phyloP scores from a whole-genome alignment of 2,888 invertebrate genomes.

The Coleophora flavipennella region DNA sequence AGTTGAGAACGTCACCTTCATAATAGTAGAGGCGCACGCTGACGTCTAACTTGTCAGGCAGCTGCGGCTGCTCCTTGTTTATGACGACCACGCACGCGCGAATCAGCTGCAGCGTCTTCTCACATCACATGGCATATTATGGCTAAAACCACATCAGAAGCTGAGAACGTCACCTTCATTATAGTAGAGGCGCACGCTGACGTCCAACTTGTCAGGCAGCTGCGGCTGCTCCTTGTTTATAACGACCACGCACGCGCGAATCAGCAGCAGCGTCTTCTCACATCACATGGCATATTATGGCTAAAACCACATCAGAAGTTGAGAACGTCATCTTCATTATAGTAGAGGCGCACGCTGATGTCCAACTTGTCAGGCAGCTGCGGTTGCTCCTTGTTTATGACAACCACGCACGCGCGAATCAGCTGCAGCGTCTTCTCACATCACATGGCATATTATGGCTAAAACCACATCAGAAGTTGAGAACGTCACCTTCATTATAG shows the following conservation, averaged over 20 bases:
- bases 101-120: slow-evolving; percentile 36
- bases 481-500: slow-evolving; percentile 56
- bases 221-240: slow-evolving; percentile 25
- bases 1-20: slow-evolving; percentile 43
- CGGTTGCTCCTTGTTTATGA: slow-evolving; percentile 26
- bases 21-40: slow-evolving; percentile 53
- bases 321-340: slow-evolving; percentile 55
- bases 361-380: slow-evolving; percentile 29
- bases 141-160: too few relatives aligned
- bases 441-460: too few relatives aligned
- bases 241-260: slow-evolving; percentile 33
- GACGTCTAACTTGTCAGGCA: slow-evolving; percentile 33
- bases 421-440: slow-evolving; percentile 35
- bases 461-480: too few relatives aligned
- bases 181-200: slow-evolving; percentile 50
- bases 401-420: slow-evolving; percentile 34
- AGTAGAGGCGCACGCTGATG: slow-evolving; percentile 47
- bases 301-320: too few relatives aligned
- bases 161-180: slow-evolving; percentile 49
- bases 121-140: too few relatives aligned
- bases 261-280: slow-evolving; percentile 34
- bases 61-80: slow-evolving; percentile 22
- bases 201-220: slow-evolving; percentile 29
- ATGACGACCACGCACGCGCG: slow-evolving; percentile 32
- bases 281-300: too few relatives aligned